These are phyloP conservation scores for Acholoe squamosa DNA, from an alignment of 2,888 invertebrate genomes.

Conservation along the genomic window DNA sequence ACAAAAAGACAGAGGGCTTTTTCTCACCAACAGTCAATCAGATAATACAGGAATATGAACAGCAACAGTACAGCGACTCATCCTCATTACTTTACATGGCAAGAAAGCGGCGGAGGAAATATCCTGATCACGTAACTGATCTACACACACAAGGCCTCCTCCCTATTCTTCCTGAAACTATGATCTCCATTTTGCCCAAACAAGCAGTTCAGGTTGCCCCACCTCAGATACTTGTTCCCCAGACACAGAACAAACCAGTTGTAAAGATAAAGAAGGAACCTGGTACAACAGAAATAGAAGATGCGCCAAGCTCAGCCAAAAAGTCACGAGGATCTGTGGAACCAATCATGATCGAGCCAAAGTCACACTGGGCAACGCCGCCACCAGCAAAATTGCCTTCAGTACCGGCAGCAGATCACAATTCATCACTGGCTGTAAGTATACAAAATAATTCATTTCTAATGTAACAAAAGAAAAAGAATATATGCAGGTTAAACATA, in stretches of 20 bases:
- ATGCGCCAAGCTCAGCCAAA: background rate
- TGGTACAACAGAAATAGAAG: background rate
- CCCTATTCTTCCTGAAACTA: conserved; percentile 19
- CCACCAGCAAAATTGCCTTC: background rate
- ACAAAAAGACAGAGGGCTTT: conserved; percentile 13
- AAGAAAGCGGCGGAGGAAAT: conserved; percentile 35
- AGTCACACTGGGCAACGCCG: background rate
- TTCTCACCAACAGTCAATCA: conserved; percentile 55
- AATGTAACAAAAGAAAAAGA: background rate
- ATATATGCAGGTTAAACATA: too few species aligned
- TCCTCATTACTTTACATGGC: conserved; percentile 51
- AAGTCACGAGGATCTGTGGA: background rate
- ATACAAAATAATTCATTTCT: background rate
- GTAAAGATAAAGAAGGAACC: conserved; percentile 14
- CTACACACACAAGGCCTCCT: conserved; percentile 46
- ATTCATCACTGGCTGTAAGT: background rate
- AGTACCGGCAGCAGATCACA: background rate
- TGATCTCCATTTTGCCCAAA: conserved; percentile 36
- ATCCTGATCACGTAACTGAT: conserved; percentile 40
- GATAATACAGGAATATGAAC: conserved; percentile 52
- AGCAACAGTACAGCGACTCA: conserved; percentile 42
- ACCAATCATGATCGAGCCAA: conserved; percentile 17
- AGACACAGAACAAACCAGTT: background rate
- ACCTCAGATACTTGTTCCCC: background rate
- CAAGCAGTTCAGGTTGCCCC: background rate